A percentile compares a stretch with the other conserved stretches of the same genome.
Conservation (phyloP, 2,888 invertebrate species). For the Luperina testacea region DNA sequence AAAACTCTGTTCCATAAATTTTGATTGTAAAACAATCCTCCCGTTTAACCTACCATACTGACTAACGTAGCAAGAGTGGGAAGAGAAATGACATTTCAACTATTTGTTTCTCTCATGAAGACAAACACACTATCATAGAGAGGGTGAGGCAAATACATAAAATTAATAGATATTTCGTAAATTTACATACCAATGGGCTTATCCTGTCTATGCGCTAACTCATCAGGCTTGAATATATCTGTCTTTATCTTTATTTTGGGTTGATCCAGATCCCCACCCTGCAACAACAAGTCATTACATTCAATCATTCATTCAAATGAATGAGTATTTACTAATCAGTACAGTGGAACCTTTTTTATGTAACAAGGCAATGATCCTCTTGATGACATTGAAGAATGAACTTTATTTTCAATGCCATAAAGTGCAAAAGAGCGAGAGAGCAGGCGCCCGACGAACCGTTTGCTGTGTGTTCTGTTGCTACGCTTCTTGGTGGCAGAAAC, state of each 20-base stretch:
- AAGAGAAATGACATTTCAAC: background rate
- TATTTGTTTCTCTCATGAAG: background rate
- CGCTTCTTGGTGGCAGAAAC: background rate
- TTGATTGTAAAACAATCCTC: background rate
- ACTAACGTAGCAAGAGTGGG: background rate
- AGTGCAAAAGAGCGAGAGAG: background rate
- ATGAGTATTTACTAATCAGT: background rate
- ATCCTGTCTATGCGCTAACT: constrained; percentile 81
- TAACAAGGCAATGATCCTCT: background rate
- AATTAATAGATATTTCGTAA: background rate
- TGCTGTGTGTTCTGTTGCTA: background rate
- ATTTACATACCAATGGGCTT: constrained; percentile 70
- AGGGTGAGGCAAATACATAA: background rate
- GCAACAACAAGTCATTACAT: constrained; percentile 49
- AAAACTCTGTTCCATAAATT: background rate
- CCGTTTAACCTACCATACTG: background rate
- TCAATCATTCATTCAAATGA: constrained; percentile 29
- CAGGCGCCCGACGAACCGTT: too few species aligned
- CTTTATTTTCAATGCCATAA: background rate
- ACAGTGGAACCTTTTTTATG: constrained; percentile 40
- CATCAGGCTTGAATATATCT: constrained; percentile 88
- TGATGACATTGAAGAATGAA: background rate
- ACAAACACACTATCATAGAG: background rate
- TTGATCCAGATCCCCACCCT: constrained; percentile 86
- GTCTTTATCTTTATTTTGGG: constrained; percentile 89